Percentiles rank a stretch among this genome's conserved stretches.
Evolutionary conservation across 2,888 invertebrate genomes (phyloP).

Genomic region (Mycalesis mineus): DNA sequence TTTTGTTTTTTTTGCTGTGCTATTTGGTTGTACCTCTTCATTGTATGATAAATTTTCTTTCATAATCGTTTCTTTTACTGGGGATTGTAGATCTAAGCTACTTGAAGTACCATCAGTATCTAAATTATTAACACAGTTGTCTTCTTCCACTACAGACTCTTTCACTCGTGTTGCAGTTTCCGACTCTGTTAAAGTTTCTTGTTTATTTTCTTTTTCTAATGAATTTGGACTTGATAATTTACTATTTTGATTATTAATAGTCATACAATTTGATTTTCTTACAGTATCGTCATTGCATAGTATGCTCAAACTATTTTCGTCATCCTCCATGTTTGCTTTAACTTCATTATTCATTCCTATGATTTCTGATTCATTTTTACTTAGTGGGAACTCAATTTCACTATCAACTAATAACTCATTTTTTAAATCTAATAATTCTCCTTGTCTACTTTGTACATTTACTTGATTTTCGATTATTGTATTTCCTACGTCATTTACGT

Average conservation of each 20-base stretch:
- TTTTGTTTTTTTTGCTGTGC: no score
- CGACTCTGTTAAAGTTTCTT: no score
- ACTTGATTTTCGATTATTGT: neutral
- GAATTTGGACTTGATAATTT: neutral
- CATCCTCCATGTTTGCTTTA: neutral
- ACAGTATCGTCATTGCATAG: neutral
- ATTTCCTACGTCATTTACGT: constrained; percentile 6
- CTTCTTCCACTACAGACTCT: neutral
- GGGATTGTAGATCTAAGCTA: neutral
- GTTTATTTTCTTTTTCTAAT: neutral
- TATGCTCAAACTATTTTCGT: neutral
- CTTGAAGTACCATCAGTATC: neutral
- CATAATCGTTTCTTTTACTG: neutral
- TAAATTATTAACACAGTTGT: neutral
- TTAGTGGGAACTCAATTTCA: neutral
- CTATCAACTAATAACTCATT: neutral
- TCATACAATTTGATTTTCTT: no score
- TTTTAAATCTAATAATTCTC: neutral
- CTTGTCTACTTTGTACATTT: neutral
- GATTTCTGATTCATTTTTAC: neutral
- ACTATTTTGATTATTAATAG: neutral
- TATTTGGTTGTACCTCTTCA: neutral
- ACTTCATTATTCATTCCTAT: neutral
- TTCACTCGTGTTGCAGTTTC: neutral
- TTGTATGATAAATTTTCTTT: neutral